Conservation (phyloP, 2,888 invertebrate genomes). For the Lampropteryx suffumata region DNA sequence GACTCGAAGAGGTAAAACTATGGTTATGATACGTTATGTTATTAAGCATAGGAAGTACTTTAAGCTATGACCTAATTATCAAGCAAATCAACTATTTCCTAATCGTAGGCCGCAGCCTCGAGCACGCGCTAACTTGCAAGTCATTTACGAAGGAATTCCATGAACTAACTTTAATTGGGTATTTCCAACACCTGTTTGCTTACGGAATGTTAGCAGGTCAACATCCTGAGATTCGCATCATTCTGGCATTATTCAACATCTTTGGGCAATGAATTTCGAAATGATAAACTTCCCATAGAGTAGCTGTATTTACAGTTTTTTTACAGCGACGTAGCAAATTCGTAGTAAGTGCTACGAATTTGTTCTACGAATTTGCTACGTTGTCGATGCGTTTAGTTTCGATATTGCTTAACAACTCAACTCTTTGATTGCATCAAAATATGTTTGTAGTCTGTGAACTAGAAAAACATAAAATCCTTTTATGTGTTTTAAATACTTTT, state of each 20-base stretch:
- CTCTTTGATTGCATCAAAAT: too few species aligned
- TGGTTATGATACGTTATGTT: too few species aligned
- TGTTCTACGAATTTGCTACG: too few species aligned
- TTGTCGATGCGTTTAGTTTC: not conserved
- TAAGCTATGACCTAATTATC: too few species aligned
- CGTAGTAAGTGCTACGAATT: not conserved
- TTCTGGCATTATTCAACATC: not conserved
- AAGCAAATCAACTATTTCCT: conserved; percentile 10
- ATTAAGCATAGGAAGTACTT: too few species aligned
- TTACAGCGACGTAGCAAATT: too few species aligned
- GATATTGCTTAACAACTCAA: too few species aligned
- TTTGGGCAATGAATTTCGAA: conserved; percentile 7
- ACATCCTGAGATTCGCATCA: conserved; percentile 2
- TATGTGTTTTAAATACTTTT: too few species aligned
- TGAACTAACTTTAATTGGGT: conserved; percentile 19
- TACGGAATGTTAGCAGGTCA: conserved; percentile 10
- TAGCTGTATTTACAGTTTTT: too few species aligned
- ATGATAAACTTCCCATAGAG: not conserved
- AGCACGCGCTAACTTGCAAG: conserved; percentile 17
- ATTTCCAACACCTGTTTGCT: conserved; percentile 11
- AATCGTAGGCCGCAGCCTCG: conserved; percentile 9
- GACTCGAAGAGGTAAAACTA: too few species aligned
- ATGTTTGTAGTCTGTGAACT: too few species aligned
- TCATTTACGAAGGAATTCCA: conserved; percentile 11
- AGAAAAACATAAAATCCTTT: too few species aligned